Evolutionary conservation across 64 coral and sea anemone genomes (phyloP).

Genomic region (Hydrozoanthus tunicans): DNA sequence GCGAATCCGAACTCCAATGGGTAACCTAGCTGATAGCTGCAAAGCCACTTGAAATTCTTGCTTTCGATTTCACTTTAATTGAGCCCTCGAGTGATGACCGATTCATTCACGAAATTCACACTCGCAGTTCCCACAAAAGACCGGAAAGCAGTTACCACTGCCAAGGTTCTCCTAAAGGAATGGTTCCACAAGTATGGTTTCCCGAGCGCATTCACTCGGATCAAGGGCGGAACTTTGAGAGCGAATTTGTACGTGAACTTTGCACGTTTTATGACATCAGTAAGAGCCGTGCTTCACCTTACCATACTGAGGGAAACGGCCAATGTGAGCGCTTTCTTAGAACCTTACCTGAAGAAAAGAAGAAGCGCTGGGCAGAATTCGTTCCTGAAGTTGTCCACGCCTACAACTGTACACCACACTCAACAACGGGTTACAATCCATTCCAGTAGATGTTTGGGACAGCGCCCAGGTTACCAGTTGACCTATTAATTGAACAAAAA

Average conservation of each 20-base stretch:
- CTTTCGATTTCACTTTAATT: constrained; percentile 26
- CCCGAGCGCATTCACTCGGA: constrained; percentile 19
- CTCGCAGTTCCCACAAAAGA: constrained; percentile 20
- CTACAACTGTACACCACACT: constrained; percentile 42
- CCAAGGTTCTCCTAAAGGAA: background rate
- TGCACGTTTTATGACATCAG: constrained; percentile 43
- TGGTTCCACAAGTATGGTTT: constrained; percentile 21
- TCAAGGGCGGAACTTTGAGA: constrained; percentile 51
- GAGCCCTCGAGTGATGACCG: constrained; percentile 11
- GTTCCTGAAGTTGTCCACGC: constrained; percentile 51
- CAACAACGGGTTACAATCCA: constrained; percentile 24
- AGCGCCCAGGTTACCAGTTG: background rate
- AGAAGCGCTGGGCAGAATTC: constrained; percentile 47
- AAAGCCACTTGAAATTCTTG: background rate
- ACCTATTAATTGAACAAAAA: no score
- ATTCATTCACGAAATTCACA: constrained; percentile 26
- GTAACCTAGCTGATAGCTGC: background rate
- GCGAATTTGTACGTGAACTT: constrained; percentile 35
- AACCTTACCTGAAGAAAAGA: constrained; percentile 46
- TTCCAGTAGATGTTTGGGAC: constrained; percentile 24
- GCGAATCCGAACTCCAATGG: background rate
- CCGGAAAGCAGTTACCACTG: background rate
- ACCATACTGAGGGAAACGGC: constrained; percentile 52
- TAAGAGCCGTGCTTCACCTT: constrained; percentile 36
- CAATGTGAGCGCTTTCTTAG: background rate